Percentiles rank a stretch among this genome's conserved stretches.
phyloP scores from a whole-genome alignment of 2,888 invertebrate species.

The Myathropa florea region DNA sequence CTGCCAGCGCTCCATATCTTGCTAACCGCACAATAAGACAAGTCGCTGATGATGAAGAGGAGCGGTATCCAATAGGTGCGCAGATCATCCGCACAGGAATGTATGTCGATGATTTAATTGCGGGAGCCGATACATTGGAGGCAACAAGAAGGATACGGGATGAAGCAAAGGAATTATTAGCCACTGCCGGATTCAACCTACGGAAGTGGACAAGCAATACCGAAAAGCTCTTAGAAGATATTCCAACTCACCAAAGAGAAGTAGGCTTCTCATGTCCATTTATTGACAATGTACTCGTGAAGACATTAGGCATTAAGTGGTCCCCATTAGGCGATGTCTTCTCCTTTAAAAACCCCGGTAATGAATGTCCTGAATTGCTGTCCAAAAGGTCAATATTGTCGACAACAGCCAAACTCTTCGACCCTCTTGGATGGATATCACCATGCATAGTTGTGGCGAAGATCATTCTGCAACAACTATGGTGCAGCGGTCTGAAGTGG shows the following conservation, averaged over 20 bases:
- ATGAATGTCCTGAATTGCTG: too few relatives aligned
- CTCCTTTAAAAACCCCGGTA: neutral
- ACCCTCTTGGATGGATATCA: conserved; percentile 14
- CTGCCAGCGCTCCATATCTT: too few relatives aligned
- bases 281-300: neutral
- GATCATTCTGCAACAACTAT: too few relatives aligned
- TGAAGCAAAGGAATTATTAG: conserved; percentile 3
- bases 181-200: conserved; percentile 19
- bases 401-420: conserved; percentile 9
- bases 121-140: conserved; percentile 35
- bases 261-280: too few relatives aligned
- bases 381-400: neutral
- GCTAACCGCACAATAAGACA: too few relatives aligned
- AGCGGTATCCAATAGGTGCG: conserved; percentile 49
- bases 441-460: too few relatives aligned
- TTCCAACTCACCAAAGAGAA: conserved; percentile 16
- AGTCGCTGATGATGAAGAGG: too few relatives aligned
- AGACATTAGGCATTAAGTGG: conserved; percentile 3
- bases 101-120: conserved; percentile 52
- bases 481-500: neutral
- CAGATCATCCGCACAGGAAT: conserved; percentile 8
- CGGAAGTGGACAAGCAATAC: conserved; percentile 10
- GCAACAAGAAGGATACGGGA: conserved; percentile 2
- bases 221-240: neutral
- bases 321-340: neutral